Evolutionary conservation across 1,140 invertebrate species (phyloP).

Genomic region (Drosophila bocki): DNA sequence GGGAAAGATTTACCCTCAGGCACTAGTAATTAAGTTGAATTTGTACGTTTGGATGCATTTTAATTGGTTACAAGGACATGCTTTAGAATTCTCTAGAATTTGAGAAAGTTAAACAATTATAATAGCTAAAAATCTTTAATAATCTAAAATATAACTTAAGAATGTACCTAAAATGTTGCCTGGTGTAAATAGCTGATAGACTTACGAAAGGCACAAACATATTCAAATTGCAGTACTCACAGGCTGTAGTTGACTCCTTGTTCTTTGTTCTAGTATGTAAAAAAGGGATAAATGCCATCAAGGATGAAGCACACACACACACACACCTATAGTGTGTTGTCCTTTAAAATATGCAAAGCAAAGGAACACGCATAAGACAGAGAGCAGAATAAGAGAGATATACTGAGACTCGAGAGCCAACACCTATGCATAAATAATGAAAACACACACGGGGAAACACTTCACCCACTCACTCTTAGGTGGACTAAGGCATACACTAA

Average conservation of each 20-base stretch:
- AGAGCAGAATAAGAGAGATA: conserved; percentile 33
- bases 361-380: conserved; percentile 59
- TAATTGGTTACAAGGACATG: neutral
- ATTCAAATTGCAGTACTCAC: conserved; percentile 61
- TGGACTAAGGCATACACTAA: neutral
- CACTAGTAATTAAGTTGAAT: neutral
- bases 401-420: conserved; percentile 50
- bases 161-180: conserved; percentile 12
- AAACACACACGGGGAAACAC: conserved; percentile 36
- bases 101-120: neutral
- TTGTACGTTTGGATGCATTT: neutral
- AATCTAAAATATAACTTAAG: neutral
- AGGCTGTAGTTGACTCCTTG: conserved; percentile 42
- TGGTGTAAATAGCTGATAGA: conserved; percentile 32
- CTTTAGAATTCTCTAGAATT: too few species aligned
- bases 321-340: conserved; percentile 10
- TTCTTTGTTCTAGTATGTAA: conserved; percentile 66
- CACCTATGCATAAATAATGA: conserved; percentile 83
- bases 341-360: conserved; percentile 73
- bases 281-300: conserved; percentile 70
- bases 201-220: conserved; percentile 33
- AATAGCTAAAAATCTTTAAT: neutral
- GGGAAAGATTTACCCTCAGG: too few species aligned
- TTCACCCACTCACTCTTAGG: neutral
- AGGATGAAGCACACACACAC: conserved; percentile 44